Evolutionary conservation across 2,797 vertebrate species (phyloP).

Genomic region (Tachyglossus aculeatus): DNA sequence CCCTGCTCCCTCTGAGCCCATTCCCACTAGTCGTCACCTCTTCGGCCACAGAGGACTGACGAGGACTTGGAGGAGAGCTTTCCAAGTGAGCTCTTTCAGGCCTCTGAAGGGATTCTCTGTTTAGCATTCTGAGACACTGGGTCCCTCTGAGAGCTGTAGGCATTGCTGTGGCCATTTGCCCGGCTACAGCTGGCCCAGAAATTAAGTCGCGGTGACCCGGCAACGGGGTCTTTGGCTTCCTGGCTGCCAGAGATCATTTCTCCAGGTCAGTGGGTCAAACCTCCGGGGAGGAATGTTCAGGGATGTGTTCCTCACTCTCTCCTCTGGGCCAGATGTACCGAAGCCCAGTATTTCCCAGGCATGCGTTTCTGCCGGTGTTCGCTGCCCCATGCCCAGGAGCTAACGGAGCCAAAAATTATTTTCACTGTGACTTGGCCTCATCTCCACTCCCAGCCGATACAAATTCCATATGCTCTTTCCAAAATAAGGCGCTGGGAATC

Average conservation of each 20-base stretch:
- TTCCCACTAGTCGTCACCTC: too few relatives aligned
- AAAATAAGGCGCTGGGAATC: too few relatives aligned
- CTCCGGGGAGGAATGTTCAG: not conserved
- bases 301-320: not conserved
- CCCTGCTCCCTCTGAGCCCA: not conserved
- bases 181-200: not conserved
- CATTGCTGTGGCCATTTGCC: not conserved
- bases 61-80: not conserved
- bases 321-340: not conserved
- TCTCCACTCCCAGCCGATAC: too few relatives aligned
- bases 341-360: not conserved
- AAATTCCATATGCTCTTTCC: too few relatives aligned
- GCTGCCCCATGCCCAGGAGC: not conserved
- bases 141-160: conserved; percentile 3
- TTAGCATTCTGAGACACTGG: not conserved
- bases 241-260: not conserved
- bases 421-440: too few relatives aligned
- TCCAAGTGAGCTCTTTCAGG: not conserved
- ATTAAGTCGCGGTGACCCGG: not conserved
- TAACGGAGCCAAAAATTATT: too few relatives aligned
- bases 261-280: not conserved
- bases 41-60: not conserved
- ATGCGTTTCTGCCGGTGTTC: not conserved
- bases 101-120: not conserved
- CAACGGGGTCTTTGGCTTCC: not conserved